Conservation (phyloP, 2,113 vertebrate genomes). For the Petrocephalus microphthalmus region DNA sequence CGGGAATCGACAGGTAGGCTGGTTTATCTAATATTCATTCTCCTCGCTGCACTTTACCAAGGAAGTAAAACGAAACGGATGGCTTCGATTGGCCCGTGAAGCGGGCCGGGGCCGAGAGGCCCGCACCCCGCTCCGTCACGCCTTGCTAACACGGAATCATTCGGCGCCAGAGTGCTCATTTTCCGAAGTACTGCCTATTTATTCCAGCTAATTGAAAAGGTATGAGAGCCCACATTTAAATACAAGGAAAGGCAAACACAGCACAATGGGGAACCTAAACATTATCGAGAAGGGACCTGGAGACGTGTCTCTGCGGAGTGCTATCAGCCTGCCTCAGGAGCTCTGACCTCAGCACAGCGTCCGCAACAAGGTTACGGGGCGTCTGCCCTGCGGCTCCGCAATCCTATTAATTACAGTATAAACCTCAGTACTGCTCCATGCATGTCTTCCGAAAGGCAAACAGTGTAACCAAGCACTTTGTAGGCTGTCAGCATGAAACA, state of each 20-base stretch:
- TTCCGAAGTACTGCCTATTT: background rate
- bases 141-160: constrained; percentile 39
- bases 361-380: constrained; percentile 20
- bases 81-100: background rate
- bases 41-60: background rate
- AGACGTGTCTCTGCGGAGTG: background rate
- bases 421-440: constrained; percentile 22
- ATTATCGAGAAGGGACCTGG: background rate
- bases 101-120: background rate
- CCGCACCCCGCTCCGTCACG: constrained; percentile 32
- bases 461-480: background rate
- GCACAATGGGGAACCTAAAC: background rate
- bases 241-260: constrained; percentile 4
- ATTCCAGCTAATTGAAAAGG: constrained; percentile 20
- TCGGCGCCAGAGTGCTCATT: constrained; percentile 40
- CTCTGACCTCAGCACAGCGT: background rate
- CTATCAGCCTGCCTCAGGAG: background rate
- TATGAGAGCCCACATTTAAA: constrained; percentile 18
- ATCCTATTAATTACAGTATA: constrained; percentile 22
- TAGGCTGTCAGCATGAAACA: background rate
- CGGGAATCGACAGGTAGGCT: constrained; percentile 20
- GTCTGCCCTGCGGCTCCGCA: background rate
- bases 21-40: constrained; percentile 26
- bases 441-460: constrained; percentile 17
- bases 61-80: background rate